Evolutionary conservation across 2,888 invertebrate species (phyloP), one percentile per base, ranked within the genome.

Genomic region (Deilephila elpenor): DNA sequence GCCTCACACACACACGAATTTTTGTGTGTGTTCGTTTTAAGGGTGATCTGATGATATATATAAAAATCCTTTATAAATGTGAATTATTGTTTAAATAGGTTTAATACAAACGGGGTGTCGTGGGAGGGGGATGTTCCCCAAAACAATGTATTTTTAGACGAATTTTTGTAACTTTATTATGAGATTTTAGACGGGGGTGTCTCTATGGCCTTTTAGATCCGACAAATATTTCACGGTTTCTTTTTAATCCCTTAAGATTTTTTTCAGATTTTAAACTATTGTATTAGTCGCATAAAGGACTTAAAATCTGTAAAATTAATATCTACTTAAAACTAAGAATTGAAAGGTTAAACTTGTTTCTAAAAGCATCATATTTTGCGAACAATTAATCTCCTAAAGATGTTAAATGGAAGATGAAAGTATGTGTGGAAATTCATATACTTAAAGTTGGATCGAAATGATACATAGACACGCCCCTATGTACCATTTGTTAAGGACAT

Each of bases 11-110:
- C 19, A 25, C 14, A 11, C 34, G 20, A 67, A 67, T 44, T 20
- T 67, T 11, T 67, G 64, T 25, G 64, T 11, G 64, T 64, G 56
- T n/a, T 56, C n/a, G 56, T 14, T 67, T 34, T 73, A 70, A 77
- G 73, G 75, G 71, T 77, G 60, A 77, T 78, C 73, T 78, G 67
- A 82, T 81, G 37, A 44, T 25, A 44, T 67, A 44, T 67, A 44
- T 67, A 67, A 67, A 67, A 51, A 51, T 25, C 67, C 25, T 67
- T 51, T 67, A 51, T 67, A 67, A 67, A 14, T 67, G 44, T 44
- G 44, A 51, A 67, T 67, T 67, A 44, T 51, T 67, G 44, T 6
- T 67, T 67, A 51, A 25, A 51, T n/a, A 29, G 37, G 25, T 25
- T 25, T 44, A 67, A 51, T 64, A 44, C n/a, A 64, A 64, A 56